A percentile compares a stretch with the other conserved stretches of the same genome.
These are phyloP conservation scores for Limosa lapponica DNA, from an alignment of 2,797 vertebrate genomes.

Conservation along the genomic window DNA sequence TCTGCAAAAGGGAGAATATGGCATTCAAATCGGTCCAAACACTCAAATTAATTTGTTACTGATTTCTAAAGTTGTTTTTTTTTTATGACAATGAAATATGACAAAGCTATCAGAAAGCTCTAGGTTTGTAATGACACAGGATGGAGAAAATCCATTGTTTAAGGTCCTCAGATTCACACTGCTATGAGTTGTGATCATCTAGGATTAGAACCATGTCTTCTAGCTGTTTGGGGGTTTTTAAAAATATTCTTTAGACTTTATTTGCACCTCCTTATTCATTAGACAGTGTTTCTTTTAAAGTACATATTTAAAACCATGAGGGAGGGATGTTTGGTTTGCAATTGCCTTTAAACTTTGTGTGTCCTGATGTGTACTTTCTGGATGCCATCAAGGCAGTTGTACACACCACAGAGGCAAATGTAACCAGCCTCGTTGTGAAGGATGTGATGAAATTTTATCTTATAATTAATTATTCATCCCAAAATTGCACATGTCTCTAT, in stretches of 20 bases:
- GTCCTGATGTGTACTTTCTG: background rate
- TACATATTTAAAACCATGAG: background rate
- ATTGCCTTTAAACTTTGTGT: background rate
- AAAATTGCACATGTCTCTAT: background rate
- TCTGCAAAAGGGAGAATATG: background rate
- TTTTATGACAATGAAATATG: background rate
- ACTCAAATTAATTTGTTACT: slow-evolving; percentile 19
- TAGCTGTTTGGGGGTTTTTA: background rate
- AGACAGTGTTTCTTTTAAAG: background rate
- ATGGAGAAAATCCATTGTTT: background rate
- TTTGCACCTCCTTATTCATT: background rate
- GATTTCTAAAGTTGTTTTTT: background rate
- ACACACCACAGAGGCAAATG: background rate
- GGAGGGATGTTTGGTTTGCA: background rate
- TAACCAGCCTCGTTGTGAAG: background rate
- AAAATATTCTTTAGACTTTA: background rate
- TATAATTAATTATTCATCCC: background rate
- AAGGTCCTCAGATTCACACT: background rate
- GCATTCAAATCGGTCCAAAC: slow-evolving; percentile 20
- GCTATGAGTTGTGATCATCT: background rate
- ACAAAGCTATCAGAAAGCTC: background rate
- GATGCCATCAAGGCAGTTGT: background rate
- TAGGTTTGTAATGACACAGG: background rate
- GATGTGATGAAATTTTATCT: background rate
- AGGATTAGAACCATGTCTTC: background rate